phyloP scores from a whole-genome alignment of 1,140 invertebrate genomes.

The Penaeus vannamei region DNA sequence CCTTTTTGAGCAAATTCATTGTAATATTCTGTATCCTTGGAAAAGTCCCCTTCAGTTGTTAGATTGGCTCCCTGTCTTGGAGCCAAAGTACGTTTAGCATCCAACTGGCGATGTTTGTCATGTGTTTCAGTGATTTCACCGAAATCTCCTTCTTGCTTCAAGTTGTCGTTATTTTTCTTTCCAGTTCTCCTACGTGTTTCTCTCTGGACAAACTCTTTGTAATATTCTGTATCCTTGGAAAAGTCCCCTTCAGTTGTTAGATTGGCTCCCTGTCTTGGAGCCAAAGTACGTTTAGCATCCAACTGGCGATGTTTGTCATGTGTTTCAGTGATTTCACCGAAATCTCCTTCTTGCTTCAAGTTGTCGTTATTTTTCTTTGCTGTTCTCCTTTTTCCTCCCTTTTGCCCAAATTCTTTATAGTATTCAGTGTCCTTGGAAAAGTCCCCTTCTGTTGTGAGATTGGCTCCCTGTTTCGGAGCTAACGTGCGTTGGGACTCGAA shows the following conservation, averaged over 20 bases:
- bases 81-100: background rate
- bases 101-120: conserved; percentile 6
- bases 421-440: background rate
- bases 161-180: background rate
- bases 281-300: background rate
- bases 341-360: background rate
- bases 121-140: background rate
- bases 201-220: background rate
- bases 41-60: background rate
- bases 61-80: background rate
- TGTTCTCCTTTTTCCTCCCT: conserved; percentile 5
- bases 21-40: background rate
- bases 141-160: conserved; percentile 1
- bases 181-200: background rate
- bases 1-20: background rate
- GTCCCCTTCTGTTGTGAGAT: conserved; percentile 4
- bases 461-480: background rate
- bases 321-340: background rate
- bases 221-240: background rate
- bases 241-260: conserved; percentile 5
- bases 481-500: background rate
- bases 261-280: background rate
- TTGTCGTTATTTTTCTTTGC: background rate
- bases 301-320: background rate
- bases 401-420: background rate